Base-by-base conservation (phyloP, 2,113 vertebrate genomes). In the Todiramphus chloris region DNA sequence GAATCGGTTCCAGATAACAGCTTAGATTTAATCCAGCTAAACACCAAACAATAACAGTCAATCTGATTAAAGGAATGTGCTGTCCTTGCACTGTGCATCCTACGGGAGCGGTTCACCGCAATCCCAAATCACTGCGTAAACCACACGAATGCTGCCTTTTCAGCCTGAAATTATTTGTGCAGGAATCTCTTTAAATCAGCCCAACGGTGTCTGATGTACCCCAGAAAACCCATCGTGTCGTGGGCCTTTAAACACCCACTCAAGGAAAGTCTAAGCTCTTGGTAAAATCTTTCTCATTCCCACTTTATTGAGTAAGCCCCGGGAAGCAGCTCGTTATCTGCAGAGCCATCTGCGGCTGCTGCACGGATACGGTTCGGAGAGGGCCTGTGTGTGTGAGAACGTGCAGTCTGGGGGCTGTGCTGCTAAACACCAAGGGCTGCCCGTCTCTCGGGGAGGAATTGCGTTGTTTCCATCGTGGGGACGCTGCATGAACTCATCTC, bases 21-120 rank as follows among this genome's bases (percentile, higher is more conserved):
- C 43, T 93, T 63, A 93, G 86, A 64, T 92, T 89, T 95, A 92
- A 94, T 92, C 69, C 94, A 87, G 77, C 86, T 72, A 64, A 78
- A 80, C 69, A 63, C 68, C 83, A 64, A 77, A 94, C 79, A 96
- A 70, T 80, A 77, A 50, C 72, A 83, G 76, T 33, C 55, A 86
- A 74, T 88, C 60, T 79, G 73, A 89, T 93, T 75, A 84, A 91
- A 75, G 16, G 75, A 53, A 41, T 2, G 31, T 9, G 18, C 55
- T 70, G 68, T 41, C 87, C 88, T 73, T 69, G n/a, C 55, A 33
- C 15, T 16, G 24, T 37, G 37, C 53, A 6, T 53, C 51, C 0
- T 70, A 84, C 51, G 56, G 43, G 46, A 74, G 44, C 13, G 8
- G 20, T 6, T 80, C 43, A 31, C 31, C 56, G 53, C 37, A 28